Conservation (phyloP, 2,888 invertebrate species). For the Glaucopsyche alexis region DNA sequence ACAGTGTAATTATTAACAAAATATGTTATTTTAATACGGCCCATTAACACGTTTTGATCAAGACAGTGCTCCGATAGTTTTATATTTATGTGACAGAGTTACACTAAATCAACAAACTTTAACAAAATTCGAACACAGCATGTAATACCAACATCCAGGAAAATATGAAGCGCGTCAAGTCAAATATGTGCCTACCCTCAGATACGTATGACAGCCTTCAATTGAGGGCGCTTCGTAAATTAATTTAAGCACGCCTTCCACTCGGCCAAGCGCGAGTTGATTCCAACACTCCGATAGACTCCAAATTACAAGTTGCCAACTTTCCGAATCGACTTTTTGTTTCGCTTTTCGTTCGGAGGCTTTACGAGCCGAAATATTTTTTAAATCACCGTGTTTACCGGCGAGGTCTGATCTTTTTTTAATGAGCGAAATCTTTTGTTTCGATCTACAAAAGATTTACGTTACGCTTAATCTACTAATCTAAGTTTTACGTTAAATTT, state of each 20-base stretch:
- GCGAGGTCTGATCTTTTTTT: constrained; percentile 43
- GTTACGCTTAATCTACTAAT: constrained; percentile 16
- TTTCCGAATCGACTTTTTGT: constrained; percentile 55
- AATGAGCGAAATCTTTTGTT: constrained; percentile 38
- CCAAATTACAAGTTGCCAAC: constrained; percentile 61
- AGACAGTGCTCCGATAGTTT: no score
- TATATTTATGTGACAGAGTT: no score
- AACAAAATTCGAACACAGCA: background rate
- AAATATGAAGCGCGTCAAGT: background rate
- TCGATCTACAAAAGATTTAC: constrained; percentile 16
- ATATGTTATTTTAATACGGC: no score
- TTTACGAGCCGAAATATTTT: constrained; percentile 44
- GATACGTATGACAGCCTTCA: background rate
- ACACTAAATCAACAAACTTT: no score
- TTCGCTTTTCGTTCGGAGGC: constrained; percentile 50
- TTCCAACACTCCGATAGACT: constrained; percentile 67
- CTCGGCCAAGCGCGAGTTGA: constrained; percentile 64
- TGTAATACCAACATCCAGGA: background rate
- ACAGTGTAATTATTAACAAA: no score
- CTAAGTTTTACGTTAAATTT: constrained; percentile 16
- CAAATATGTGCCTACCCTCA: background rate
- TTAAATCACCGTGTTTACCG: constrained; percentile 43
- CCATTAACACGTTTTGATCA: no score
- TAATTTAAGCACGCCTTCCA: constrained; percentile 51
- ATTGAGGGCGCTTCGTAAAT: constrained; percentile 20